phyloP scores from a whole-genome alignment of 1,140 invertebrate genomes.

The Rhagoletis pomonella region DNA sequence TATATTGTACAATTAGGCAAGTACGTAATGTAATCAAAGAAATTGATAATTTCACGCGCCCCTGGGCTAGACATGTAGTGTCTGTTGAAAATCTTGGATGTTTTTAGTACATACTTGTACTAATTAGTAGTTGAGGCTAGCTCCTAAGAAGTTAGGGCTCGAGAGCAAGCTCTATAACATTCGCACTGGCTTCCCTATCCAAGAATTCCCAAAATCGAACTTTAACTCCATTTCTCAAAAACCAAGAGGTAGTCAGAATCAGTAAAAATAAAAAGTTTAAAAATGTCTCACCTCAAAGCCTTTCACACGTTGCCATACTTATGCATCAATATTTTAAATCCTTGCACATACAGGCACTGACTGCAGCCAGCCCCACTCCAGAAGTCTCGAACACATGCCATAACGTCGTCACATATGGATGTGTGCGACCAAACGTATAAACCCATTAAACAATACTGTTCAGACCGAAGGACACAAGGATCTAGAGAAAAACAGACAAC shows the following conservation, averaged over 20 bases:
- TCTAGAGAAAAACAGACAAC: background rate
- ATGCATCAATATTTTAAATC: constrained; percentile 10
- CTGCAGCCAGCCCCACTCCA: background rate
- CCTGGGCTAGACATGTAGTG: too few species aligned
- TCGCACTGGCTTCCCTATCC: too few species aligned
- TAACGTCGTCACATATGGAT: background rate
- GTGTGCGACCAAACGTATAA: background rate
- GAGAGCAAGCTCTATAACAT: too few species aligned
- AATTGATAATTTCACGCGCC: too few species aligned
- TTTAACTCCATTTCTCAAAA: too few species aligned
- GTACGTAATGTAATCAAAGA: too few species aligned
- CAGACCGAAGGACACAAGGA: background rate
- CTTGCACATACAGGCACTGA: constrained; percentile 11
- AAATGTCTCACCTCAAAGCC: background rate
- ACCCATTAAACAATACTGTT: constrained; percentile 1
- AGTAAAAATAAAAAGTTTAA: background rate
- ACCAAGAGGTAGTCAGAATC: background rate
- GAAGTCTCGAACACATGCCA: background rate
- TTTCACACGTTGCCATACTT: background rate
- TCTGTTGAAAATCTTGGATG: too few species aligned
- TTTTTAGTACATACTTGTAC: too few species aligned
- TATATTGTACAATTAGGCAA: too few species aligned
- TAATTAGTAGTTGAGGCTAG: too few species aligned
- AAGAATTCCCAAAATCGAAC: too few species aligned
- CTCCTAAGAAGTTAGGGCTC: too few species aligned